Base-by-base conservation (phyloP, 2,888 invertebrate species). In the Hydraecia micacea region DNA sequence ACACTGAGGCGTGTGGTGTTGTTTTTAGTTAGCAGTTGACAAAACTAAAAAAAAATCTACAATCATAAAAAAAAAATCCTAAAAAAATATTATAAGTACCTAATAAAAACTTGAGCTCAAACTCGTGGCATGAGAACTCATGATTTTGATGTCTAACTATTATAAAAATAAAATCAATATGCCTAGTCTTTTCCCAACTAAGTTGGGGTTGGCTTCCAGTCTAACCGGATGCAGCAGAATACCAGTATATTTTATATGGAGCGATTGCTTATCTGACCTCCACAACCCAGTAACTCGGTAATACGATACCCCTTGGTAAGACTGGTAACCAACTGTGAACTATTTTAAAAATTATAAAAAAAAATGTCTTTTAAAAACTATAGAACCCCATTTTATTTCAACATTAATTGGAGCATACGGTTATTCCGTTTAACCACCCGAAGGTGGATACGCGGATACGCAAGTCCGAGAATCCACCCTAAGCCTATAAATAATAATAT, bases 1-100 rank as follows among this genome's bases (percentile, higher is more conserved):
- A 86, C 88, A 86, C 81, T 73, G 68, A 70, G 39, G 62, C 65
- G 79, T 73, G 72, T 77, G 75, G 52, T 79, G n/a, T 28, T 73
- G 60, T 73, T 46, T n/a, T 0, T 67, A 73, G 79, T 74, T 83
- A 75, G 68, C 39, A 66, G 73, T 83, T 86, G 71, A 65, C 58
- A 36, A 36, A 58, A 36, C 5, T 25, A 36, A 52, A 80, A 28
- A 7, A 15, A 28, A 21, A 32, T 18, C 3, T 49, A n/a, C 25
- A 28, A 49, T 39, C 9, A 71, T 36, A 8, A 18, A 55, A 8
- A 25, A 32, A 52, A 21, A 46, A 15, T 28, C 8, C 7, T 18
- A 25, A 21, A 46, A 36, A 28, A 39, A 39, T 36, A 49, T 28
- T n/a, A 1, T 21, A n/a, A n/a, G n/a, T n/a, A n/a, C n/a, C n/a